These are phyloP conservation scores for Conus betulinus DNA, from an alignment of 1,140 invertebrate genomes.

Conservation along the genomic window DNA sequence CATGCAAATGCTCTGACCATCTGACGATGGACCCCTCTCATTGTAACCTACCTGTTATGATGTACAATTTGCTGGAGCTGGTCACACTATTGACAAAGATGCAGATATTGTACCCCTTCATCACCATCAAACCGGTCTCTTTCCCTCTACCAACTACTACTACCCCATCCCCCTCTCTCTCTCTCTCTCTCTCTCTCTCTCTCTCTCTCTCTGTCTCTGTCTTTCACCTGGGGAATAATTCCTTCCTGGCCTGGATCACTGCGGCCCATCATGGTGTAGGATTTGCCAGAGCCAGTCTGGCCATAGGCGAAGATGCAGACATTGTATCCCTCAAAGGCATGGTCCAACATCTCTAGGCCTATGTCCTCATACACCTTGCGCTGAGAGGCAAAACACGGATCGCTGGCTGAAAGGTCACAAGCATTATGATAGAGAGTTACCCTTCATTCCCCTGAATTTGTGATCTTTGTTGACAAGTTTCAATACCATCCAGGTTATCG, in stretches of 20 bases:
- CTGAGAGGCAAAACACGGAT: conserved; percentile 94
- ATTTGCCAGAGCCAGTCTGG: conserved; percentile 99
- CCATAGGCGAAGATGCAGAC: conserved; percentile 99
- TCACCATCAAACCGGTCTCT: too few species aligned
- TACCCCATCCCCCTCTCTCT: neutral
- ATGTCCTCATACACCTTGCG: conserved; percentile 98
- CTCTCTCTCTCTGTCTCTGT: neutral
- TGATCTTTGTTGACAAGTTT: too few species aligned
- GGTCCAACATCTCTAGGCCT: conserved; percentile 99
- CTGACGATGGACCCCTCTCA: too few species aligned
- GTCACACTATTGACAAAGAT: too few species aligned
- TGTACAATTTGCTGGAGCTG: too few species aligned
- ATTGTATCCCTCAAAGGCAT: conserved; percentile 99
- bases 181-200: too few species aligned
- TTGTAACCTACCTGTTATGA: too few species aligned
- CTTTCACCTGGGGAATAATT: conserved; percentile 90
- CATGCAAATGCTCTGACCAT: too few species aligned
- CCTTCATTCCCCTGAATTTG: too few species aligned
- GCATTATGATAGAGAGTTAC: too few species aligned
- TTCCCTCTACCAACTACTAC: too few species aligned
- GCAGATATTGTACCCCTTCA: too few species aligned
- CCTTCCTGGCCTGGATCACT: conserved; percentile 96
- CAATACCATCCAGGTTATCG: conserved; percentile 8
- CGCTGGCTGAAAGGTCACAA: conserved; percentile 80
- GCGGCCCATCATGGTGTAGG: conserved; percentile 99